phyloP scores from a whole-genome alignment of 2,888 invertebrate species.

The Nemotelus nigrinus region DNA sequence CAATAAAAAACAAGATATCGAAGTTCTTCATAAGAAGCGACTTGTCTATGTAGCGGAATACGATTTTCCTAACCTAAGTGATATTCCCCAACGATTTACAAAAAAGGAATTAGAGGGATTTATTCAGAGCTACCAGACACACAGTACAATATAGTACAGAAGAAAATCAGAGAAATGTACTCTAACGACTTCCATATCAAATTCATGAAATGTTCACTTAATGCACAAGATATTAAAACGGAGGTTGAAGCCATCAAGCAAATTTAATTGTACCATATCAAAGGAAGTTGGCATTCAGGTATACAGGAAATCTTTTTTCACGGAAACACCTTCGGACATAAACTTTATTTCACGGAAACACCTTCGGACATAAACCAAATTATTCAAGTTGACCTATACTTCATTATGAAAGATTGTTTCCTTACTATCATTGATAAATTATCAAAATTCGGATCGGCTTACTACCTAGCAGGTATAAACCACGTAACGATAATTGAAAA shows the following conservation, averaged over 20 bases:
- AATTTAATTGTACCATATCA: conserved; percentile 49
- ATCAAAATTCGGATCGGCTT: conserved; percentile 34
- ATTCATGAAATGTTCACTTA: conserved; percentile 45
- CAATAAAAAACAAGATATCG: neutral
- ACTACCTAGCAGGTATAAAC: conserved; percentile 13
- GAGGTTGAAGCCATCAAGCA: conserved; percentile 47
- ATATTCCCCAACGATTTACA: neutral
- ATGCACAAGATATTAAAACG: conserved; percentile 40
- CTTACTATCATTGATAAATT: conserved; percentile 31
- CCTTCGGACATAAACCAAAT: neutral
- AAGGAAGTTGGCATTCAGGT: conserved; percentile 50
- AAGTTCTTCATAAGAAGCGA: conserved; percentile 2
- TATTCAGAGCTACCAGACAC: conserved; percentile 43
- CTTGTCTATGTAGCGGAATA: conserved; percentile 21
- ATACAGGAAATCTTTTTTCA: conserved; percentile 44
- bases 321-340: conserved; percentile 10
- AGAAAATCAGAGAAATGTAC: conserved; percentile 47
- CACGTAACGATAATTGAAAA: conserved; percentile 28
- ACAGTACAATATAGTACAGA: conserved; percentile 46
- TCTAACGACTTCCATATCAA: conserved; percentile 32
- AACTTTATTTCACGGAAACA: neutral
- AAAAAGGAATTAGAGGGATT: conserved; percentile 9
- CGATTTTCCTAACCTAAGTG: conserved; percentile 41
- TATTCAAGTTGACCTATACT: conserved; percentile 15
- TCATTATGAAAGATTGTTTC: conserved; percentile 6